A percentile compares a stretch with the other conserved stretches of the same genome.
Evolutionary conservation across 2,888 invertebrate genomes (phyloP).

Genomic region (Spilarctia lutea): DNA sequence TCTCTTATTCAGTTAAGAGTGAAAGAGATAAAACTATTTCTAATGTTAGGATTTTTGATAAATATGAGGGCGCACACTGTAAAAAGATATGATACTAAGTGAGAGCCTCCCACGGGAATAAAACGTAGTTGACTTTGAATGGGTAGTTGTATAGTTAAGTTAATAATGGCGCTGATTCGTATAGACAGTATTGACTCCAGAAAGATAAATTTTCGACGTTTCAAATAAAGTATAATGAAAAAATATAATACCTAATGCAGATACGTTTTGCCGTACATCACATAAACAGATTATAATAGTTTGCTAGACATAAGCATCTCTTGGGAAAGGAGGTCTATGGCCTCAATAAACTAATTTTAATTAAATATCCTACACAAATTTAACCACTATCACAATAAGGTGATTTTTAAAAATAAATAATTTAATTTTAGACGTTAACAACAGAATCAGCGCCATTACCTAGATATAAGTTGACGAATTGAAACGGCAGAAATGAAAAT

Average conservation of each 20-base stretch:
- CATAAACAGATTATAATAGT: too few species aligned
- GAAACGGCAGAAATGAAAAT: not conserved
- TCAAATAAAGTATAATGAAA: too few species aligned
- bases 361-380: too few species aligned
- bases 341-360: too few species aligned
- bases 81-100: not conserved
- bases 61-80: not conserved
- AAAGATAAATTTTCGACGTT: too few species aligned
- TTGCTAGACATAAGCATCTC: too few species aligned
- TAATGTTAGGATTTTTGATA: not conserved
- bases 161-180: not conserved
- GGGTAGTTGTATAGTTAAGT: not conserved
- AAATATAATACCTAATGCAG: too few species aligned
- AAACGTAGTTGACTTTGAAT: conserved; percentile 5
- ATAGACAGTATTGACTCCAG: not conserved
- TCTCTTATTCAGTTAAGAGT: not conserved
- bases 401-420: too few species aligned
- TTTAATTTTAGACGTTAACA: not conserved
- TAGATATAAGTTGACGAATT: not conserved
- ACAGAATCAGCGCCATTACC: not conserved
- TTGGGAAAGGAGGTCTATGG: too few species aligned
- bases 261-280: too few species aligned
- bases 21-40: not conserved
- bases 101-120: conserved; percentile 10
- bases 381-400: too few species aligned